Evolutionary conservation across 1,140 invertebrate species (phyloP).

Genomic region (Holcopasites calliopsidis): DNA sequence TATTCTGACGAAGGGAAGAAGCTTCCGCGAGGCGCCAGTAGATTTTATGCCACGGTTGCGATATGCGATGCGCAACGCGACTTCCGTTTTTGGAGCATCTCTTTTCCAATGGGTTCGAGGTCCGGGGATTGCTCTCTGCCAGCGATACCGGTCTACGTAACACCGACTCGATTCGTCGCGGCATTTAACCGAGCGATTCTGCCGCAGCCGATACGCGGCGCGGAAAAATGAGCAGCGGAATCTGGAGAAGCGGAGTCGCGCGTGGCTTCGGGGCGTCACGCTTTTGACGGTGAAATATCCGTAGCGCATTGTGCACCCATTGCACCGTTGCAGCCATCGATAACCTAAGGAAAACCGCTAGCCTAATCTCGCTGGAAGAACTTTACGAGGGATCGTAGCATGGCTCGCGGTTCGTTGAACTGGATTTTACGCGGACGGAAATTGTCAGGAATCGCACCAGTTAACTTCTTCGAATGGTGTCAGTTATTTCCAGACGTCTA

Average conservation of each 20-base stretch:
- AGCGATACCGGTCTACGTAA: neutral
- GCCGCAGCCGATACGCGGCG: too few relatives aligned
- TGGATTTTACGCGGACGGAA: neutral
- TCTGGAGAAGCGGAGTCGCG: neutral
- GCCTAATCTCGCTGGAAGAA: constrained; percentile 39
- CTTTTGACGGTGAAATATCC: constrained; percentile 17
- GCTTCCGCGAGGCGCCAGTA: neutral
- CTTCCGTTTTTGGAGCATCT: neutral
- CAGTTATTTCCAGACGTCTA: constrained; percentile 6
- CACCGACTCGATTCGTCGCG: constrained; percentile 31
- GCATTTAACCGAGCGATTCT: constrained; percentile 24
- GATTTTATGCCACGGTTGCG: too few relatives aligned
- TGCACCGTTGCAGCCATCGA: constrained; percentile 20
- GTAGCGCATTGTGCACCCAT: neutral
- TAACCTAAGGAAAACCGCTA: constrained; percentile 47
- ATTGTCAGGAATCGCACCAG: neutral
- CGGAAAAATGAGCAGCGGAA: constrained; percentile 32
- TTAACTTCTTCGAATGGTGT: neutral
- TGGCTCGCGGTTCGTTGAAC: constrained; percentile 46
- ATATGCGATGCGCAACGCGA: too few relatives aligned
- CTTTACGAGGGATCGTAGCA: constrained; percentile 41
- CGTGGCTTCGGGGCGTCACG: neutral
- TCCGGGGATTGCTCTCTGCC: neutral
- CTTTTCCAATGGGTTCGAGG: neutral
- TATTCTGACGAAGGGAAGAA: neutral